A percentile compares a stretch with the other conserved stretches of the same genome.
Evolutionary conservation across 2,113 vertebrate genomes (phyloP).

Genomic region (Corythoichthys intestinalis): DNA sequence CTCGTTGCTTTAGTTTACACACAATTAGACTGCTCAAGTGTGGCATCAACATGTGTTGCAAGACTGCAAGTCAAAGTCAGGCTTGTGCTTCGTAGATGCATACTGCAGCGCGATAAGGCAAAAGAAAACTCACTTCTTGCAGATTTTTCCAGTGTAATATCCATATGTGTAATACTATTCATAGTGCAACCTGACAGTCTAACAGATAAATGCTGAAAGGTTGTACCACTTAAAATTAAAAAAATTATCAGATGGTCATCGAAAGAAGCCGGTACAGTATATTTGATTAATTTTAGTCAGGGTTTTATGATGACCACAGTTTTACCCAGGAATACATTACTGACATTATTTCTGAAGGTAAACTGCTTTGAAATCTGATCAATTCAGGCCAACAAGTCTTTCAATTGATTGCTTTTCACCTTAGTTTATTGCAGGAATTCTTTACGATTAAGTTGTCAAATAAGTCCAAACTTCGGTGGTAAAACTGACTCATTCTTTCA

Average conservation of each 20-base stretch:
- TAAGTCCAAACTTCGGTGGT: conserved; percentile 32
- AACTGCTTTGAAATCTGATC: background rate
- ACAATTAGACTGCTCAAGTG: conserved; percentile 14
- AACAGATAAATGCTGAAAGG: background rate
- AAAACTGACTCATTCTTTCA: conserved; percentile 55
- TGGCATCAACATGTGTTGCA: conserved; percentile 3
- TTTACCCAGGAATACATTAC: background rate
- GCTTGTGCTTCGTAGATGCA: background rate
- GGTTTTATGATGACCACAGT: background rate
- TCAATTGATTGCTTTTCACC: background rate
- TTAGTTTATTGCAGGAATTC: background rate
- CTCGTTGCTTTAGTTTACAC: conserved; percentile 8
- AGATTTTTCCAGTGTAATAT: background rate
- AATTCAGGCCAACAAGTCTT: background rate
- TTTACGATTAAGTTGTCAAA: background rate
- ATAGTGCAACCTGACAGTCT: background rate
- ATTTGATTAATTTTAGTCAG: background rate
- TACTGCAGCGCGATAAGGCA: background rate
- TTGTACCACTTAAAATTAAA: background rate
- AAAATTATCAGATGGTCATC: background rate
- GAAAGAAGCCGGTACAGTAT: background rate
- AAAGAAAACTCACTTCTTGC: background rate
- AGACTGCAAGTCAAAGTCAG: background rate
- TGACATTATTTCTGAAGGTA: background rate
- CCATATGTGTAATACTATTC: background rate